These are phyloP conservation scores for Agriopis aurantiaria DNA, from an alignment of 2,888 invertebrate species.

Conservation along the genomic window DNA sequence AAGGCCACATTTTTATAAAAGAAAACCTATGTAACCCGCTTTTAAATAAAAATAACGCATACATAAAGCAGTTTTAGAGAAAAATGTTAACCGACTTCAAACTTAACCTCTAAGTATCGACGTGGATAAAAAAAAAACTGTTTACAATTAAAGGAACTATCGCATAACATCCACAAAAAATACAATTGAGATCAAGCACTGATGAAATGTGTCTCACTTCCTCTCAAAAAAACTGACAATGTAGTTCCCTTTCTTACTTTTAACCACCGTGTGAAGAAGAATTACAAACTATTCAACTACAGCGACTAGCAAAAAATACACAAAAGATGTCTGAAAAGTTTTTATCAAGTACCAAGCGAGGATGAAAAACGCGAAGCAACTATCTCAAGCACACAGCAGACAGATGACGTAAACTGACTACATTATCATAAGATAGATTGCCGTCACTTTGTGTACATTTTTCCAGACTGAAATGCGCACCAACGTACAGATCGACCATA, in stretches of 20 bases:
- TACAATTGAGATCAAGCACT: background rate
- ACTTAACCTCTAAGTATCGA: too few species aligned
- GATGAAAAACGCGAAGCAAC: constrained; percentile 5
- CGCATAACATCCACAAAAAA: background rate
- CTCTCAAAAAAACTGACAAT: constrained; percentile 7
- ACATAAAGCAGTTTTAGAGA: too few species aligned
- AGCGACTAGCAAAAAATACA: constrained; percentile 14
- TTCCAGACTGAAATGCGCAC: background rate
- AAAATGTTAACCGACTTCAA: too few species aligned
- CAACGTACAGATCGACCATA: too few species aligned
- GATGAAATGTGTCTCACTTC: background rate
- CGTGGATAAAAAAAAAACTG: too few species aligned
- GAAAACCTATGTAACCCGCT: too few species aligned
- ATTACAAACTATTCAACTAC: constrained; percentile 10
- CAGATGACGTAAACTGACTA: constrained; percentile 40
- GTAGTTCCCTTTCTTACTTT: background rate
- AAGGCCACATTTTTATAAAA: too few species aligned
- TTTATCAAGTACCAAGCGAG: background rate
- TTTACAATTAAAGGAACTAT: too few species aligned
- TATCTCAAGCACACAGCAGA: constrained; percentile 9
- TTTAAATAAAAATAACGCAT: too few species aligned
- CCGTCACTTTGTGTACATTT: constrained; percentile 31
- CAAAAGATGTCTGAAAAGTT: constrained; percentile 22
- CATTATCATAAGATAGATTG: constrained; percentile 43
- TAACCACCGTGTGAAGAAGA: background rate